These are phyloP conservation scores for Philopotamus ludificatus DNA, from an alignment of 1,140 invertebrate species.

Conservation along the genomic window DNA sequence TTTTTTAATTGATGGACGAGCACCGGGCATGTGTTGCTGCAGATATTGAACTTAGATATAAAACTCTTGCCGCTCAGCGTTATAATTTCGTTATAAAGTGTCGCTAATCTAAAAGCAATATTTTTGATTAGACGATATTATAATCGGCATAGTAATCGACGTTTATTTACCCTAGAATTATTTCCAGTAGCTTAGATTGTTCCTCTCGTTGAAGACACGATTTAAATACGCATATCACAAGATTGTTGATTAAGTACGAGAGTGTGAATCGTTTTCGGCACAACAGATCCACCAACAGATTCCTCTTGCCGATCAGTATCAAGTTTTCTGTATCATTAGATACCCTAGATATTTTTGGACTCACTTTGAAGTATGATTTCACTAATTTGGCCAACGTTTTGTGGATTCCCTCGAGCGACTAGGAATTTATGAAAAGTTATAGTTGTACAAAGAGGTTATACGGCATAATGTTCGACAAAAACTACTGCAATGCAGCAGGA, in stretches of 20 bases:
- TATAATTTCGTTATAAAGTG: conserved; percentile 51
- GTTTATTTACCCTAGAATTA: conserved; percentile 49
- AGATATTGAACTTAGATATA: conserved; percentile 51
- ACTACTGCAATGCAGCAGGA: no score
- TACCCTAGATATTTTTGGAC: conserved; percentile 52
- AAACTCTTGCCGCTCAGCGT: conserved; percentile 53
- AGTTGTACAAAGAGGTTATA: no score
- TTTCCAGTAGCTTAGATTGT: conserved; percentile 54
- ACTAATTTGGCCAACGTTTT: conserved; percentile 53
- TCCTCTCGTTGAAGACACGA: conserved; percentile 53
- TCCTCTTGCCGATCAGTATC: conserved; percentile 48
- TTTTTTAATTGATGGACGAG: conserved; percentile 51
- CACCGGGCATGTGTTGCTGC: conserved; percentile 53
- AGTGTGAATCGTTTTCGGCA: conserved; percentile 52
- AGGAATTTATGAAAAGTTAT: conserved; percentile 33
- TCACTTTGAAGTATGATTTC: conserved; percentile 54
- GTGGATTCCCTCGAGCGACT: conserved; percentile 55
- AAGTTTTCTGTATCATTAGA: conserved; percentile 45
- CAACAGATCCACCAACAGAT: conserved; percentile 50
- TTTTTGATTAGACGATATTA: background rate
- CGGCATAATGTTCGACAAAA: no score
- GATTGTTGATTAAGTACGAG: conserved; percentile 48
- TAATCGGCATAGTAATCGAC: background rate
- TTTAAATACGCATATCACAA: conserved; percentile 50
- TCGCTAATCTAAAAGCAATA: conserved; percentile 46